Evolutionary conservation across 2,797 vertebrate genomes (phyloP).

Genomic region (Lagocephalus sceleratus): DNA sequence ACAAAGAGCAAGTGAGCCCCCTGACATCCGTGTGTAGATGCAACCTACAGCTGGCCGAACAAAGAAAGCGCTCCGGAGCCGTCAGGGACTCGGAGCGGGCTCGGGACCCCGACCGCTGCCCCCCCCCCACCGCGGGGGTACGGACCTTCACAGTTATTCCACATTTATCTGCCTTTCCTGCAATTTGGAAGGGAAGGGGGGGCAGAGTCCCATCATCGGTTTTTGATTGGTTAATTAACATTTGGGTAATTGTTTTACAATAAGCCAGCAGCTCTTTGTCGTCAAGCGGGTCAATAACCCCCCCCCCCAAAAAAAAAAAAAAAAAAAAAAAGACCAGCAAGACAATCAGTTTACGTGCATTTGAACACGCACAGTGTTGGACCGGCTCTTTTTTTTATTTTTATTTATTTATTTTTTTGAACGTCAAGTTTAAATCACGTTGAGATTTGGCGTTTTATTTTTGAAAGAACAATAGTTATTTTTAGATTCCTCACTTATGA

Average conservation of each 20-base stretch:
- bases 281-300: slow-evolving; percentile 41
- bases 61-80: slow-evolving; percentile 73
- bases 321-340: no score
- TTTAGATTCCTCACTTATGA: no score
- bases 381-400: no score
- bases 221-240: slow-evolving; percentile 73
- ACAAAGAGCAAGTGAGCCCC: slow-evolving; percentile 77
- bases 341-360: no score
- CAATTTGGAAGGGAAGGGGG: not conserved
- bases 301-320: no score
- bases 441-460: no score
- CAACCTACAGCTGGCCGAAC: slow-evolving; percentile 79
- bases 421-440: no score
- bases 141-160: slow-evolving; percentile 25
- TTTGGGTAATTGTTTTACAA: slow-evolving; percentile 74
- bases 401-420: no score
- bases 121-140: slow-evolving; percentile 43
- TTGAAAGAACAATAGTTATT: no score
- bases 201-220: slow-evolving; percentile 49
- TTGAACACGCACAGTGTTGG: no score
- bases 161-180: slow-evolving; percentile 29
- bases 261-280: slow-evolving; percentile 63
- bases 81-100: slow-evolving; percentile 48
- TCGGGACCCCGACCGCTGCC: slow-evolving; percentile 35
- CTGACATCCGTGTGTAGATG: slow-evolving; percentile 72